phyloP scores from a whole-genome alignment of 2,888 invertebrate genomes.

The Callinectes sapidus region DNA sequence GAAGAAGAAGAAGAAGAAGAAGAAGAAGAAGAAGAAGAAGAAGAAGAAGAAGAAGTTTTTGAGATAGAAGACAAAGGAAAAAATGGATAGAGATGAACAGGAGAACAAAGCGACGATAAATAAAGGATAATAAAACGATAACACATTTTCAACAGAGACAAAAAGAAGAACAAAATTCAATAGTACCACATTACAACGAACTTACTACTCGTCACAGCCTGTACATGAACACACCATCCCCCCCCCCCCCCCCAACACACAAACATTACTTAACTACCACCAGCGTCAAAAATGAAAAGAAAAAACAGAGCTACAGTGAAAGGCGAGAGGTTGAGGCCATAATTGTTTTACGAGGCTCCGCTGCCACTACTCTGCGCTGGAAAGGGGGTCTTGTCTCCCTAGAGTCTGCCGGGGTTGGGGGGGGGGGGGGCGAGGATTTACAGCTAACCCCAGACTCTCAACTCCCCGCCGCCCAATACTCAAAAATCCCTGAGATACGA shows the following conservation, averaged over 20 bases:
- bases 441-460: background rate
- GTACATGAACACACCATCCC: background rate
- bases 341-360: constrained; percentile 15
- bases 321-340: background rate
- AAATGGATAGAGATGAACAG: background rate
- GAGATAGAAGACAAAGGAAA: background rate
- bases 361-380: constrained; percentile 12
- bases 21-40: background rate
- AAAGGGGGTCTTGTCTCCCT: background rate
- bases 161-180: background rate
- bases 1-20: background rate
- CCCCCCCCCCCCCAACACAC: no score
- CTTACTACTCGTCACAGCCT: background rate
- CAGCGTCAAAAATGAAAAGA: background rate
- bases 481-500: constrained; percentile 26
- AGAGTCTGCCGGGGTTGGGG: background rate
- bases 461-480: constrained; percentile 7
- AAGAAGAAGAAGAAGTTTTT: background rate
- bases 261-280: background rate
- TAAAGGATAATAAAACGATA: background rate
- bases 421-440: background rate
- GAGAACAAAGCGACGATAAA: background rate
- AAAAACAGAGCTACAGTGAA: background rate
- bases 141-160: background rate
- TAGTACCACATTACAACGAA: background rate